Conservation (phyloP, 2,888 invertebrate genomes). For the Lumbricus terrestris region DNA sequence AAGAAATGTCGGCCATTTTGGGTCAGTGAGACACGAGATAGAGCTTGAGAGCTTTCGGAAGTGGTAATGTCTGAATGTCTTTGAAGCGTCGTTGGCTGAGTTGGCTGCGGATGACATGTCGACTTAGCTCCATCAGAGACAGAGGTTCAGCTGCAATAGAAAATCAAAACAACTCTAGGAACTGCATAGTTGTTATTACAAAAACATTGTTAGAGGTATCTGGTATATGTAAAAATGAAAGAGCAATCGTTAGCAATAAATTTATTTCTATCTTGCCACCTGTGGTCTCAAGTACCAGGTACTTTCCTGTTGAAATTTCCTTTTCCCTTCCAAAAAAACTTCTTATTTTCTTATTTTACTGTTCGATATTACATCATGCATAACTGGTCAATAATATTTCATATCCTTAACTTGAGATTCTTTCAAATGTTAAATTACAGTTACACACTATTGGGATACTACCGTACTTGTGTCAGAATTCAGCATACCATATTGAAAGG, state of each 20-base stretch:
- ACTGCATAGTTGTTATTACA: not conserved
- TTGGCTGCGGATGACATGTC: conserved; percentile 74
- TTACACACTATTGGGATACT: not conserved
- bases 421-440: not conserved
- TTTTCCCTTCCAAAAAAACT: not conserved
- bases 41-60: conserved; percentile 21
- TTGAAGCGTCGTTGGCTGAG: conserved; percentile 56
- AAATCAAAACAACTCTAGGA: not conserved
- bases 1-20: not conserved
- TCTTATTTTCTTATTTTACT: not conserved
- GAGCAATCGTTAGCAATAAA: not conserved
- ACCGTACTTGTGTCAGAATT: not conserved
- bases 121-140: conserved; percentile 94
- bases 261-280: not conserved
- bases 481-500: not conserved
- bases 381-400: not conserved
- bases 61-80: conserved; percentile 17
- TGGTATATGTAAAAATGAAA: not conserved
- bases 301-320: not conserved
- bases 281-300: not conserved
- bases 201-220: not conserved
- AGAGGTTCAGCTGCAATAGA: conserved; percentile 84
- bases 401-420: not conserved
- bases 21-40: conserved; percentile 12
- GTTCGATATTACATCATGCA: not conserved